Evolutionary conservation across 2,797 vertebrate genomes (phyloP), one percentile per base, ranked within the genome.

Genomic region (Perodicticus potto): DNA sequence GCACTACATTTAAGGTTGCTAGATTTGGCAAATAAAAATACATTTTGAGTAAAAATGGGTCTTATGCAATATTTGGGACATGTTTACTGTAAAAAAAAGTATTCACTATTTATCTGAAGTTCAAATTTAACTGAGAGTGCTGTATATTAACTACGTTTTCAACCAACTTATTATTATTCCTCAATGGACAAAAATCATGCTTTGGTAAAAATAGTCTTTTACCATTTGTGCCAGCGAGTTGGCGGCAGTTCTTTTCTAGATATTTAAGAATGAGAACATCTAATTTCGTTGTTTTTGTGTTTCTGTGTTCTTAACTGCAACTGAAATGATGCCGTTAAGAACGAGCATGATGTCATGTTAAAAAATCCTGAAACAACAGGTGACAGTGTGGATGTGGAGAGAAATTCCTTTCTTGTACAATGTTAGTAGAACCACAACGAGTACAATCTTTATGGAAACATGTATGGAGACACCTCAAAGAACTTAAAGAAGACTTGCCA

Each of bases 11-110:
- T 74, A 81, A 57, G 34, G 22, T 81, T 59, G 67, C 34, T 25
- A 92, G 61, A 77, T 70, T 82, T 63, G 55, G 63, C 29, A 78
- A 92, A 89, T 61, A n/a, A 90, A 76, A 90, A 81, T 34, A 85
- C 22, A 90, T 29, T 61, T 77, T 84, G 29, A 92, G 72, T 73
- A 11, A 43, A 86, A 69, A 25, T 73, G 59, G 76, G 49, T 40
- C 25, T 20, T 49, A 43, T 70, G n/a, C 14, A 37, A 32, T 40
- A 43, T 61, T 85, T 40, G 72, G 40, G 16, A 78, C n/a, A 53
- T 3, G 0, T 23, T 67, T 69, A 37, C 59, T 16, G 32, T 82
- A 22, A 69, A 61, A 59, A 34, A 61, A 59, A 34, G 9, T 59
- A 61, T 27, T 87, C 10, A 7, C 25, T 69, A 25, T 88, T 69